phyloP scores from a whole-genome alignment of 2,888 invertebrate genomes.

The Andrena camellia region DNA sequence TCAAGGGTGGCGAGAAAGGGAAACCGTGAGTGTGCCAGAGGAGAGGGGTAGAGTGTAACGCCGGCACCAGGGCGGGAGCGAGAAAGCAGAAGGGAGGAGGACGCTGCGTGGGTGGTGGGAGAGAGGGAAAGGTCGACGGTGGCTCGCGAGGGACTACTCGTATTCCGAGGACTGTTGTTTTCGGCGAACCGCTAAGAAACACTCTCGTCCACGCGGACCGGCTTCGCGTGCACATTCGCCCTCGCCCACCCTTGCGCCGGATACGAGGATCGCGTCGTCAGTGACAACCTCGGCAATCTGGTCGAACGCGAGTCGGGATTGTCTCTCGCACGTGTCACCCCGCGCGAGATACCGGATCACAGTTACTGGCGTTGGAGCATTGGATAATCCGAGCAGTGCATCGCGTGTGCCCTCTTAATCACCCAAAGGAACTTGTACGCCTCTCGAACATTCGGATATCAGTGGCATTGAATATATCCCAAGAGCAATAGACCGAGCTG shows the following conservation, averaged over 20 bases:
- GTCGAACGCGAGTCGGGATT: background rate
- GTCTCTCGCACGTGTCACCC: slow-evolving; percentile 20
- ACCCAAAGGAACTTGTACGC: background rate
- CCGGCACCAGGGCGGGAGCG: slow-evolving; percentile 71
- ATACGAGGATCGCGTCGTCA: background rate
- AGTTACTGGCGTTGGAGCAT: background rate
- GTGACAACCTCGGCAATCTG: slow-evolving; percentile 1
- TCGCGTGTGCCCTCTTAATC: background rate
- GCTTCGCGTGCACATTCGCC: slow-evolving; percentile 25
- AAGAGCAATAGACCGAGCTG: background rate
- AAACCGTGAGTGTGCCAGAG: slow-evolving; percentile 60
- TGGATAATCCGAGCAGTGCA: too few species aligned
- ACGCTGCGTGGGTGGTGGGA: slow-evolving; percentile 66
- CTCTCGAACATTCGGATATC: too few species aligned
- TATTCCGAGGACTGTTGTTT: slow-evolving; percentile 71
- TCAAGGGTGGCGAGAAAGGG: slow-evolving; percentile 67
- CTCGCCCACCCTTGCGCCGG: slow-evolving; percentile 11
- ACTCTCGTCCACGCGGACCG: slow-evolving; percentile 64
- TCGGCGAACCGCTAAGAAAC: slow-evolving; percentile 72
- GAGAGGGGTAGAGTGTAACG: slow-evolving; percentile 61
- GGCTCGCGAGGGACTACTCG: slow-evolving; percentile 69
- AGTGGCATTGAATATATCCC: background rate
- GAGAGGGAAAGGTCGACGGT: slow-evolving; percentile 70
- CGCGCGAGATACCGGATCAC: slow-evolving; percentile 8
- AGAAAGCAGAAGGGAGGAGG: slow-evolving; percentile 60